Base-by-base conservation (phyloP, 2,888 invertebrate species). In the Sericinus montela region DNA sequence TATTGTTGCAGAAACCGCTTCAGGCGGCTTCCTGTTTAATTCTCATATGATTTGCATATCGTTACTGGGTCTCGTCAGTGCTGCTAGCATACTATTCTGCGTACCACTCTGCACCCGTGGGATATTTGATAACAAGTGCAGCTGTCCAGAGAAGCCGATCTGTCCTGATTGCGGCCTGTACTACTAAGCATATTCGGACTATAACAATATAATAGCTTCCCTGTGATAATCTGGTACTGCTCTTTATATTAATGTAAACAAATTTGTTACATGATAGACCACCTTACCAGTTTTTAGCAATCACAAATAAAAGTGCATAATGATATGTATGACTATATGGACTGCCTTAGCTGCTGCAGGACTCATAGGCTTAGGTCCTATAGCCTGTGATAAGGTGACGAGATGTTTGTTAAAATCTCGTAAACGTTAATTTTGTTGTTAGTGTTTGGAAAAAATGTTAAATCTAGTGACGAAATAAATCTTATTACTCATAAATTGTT, bases 1-100 rank as follows among this genome's bases (percentile, higher is more conserved):
- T 19, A 13, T 34, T 48, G 48, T 48, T 48, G 1, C 48, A 48
- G 48, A 48, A 30, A 30, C 43, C 37, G 43, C 43, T 16, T 19
- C 11, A 41, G 14, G 15, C 19, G 42, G 42, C 29, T 15, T 11
- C 39, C 19, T 23, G 23, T 45, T 14, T 10, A 29, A 15, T 19
- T n/a, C 28, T 45, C 69, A 65, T 62, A 78, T 77, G 77, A 72
- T 77, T 74, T 79, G 75, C 58, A 54, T 77, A 55, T 68, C 79
- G 0, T 41, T 76, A 13, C 51, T 73, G 15, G 64, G 69, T 52
- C 13, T 75, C 16, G 15, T 75, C 11, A 65, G 69, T 46, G 65
- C 65, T 1, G 59, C 68, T 5, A 53, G 65, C 0, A 23, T 72
- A 1, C 47, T 77, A 9, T 36, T 65, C 43, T 76, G 76, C 46